Base-by-base conservation (phyloP, 2,113 vertebrate species). In the Illadopsis cleaveri region DNA sequence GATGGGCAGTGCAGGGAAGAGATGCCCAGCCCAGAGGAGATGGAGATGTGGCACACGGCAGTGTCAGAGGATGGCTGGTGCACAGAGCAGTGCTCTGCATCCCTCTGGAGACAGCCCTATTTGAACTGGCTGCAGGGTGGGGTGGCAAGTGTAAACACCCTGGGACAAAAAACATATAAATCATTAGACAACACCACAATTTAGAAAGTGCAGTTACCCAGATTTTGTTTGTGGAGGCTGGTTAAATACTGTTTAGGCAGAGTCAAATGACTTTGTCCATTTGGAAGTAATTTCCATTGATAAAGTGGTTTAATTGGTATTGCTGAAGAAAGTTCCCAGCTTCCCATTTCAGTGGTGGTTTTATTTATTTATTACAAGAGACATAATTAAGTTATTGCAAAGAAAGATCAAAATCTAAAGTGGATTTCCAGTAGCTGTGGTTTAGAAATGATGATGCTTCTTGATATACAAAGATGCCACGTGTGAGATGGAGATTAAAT, bases 31-130 rank as follows among this genome's bases (percentile, higher is more conserved):
- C 22, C 0, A 5, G 37, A 82, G 65, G 37, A 69, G 73, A 62
- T 2, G 6, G 21, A 54, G 64, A 31, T 2, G 28, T 4, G 45
- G 40, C 68, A 48, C 19, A 25, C 4, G 1, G 64, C 15, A 1
- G 38, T 24, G 56, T 10, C 75, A 37, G 28, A 38, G 64, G 51
- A 70, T 8, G n/a, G 8, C 57, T 47, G 58, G 10, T 30, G 48
- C 12, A 11, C 0, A 0, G 23, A 9, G 6, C 38, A 53, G 56
- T 8, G 28, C 68, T 88, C 57, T 48, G 70, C 69, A 17, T 5
- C 45, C 61, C 80, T 70, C 57, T 65, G 33, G 15, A n/a, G 37
- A 50, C 76, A 82, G 62, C 64, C 30, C 64, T 94, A 82, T 86
- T 73, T 92, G 71, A 90, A 35, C 38, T 30, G 30, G 57, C 42